Evolutionary conservation across 2,113 vertebrate species (phyloP), one percentile per base, ranked within the genome.

Genomic region (Chaenocephalus aceratus): DNA sequence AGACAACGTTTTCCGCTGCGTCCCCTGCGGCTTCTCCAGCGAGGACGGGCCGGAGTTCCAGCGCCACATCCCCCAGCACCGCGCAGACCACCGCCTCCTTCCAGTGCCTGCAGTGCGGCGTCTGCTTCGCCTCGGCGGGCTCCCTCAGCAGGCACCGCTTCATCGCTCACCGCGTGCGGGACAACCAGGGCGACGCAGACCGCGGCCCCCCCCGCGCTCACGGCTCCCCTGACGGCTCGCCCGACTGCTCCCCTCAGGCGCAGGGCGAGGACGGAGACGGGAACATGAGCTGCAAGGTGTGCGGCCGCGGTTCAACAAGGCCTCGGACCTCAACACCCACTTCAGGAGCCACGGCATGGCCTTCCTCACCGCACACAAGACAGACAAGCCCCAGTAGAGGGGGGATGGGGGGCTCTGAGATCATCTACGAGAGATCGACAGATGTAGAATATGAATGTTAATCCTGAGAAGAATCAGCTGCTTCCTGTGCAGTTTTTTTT

Each of bases 281-380:
- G 0, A 94, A 94, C 0, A 83, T 96, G 74, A 83, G 90, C 62
- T 98, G 96, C 84, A 95, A 94, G 68, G 97, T 98, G 15, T 98
- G 97, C 8, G 96, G 97, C 52, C 95, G 96, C 86, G 92, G n/a
- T 98, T 97, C 18, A 96, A 98, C 92, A 97, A 93, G n/a, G 96
- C 95, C 30, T 93, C 96, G 14, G 96, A 96, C 93, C 96, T 97
- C 85, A 98, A 97, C 93, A 98, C 97, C 3, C 97, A 98, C 84
- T 97, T 98, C 95, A 95, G 97, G 82, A 98, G 97, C n/a, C 97
- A 98, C 0, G 97, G 97, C 36, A 97, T 98, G 97, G 97, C 97
- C 10, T 98, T 98, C 91, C 97, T 98, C 94, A 95, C 96, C 1
- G 96, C 97, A 34, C 88, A 97, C 90, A 97, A 97, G 91, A 97